These are phyloP conservation scores for Cotesia congregata DNA, from an alignment of 2,888 invertebrate species.

Conservation along the genomic window DNA sequence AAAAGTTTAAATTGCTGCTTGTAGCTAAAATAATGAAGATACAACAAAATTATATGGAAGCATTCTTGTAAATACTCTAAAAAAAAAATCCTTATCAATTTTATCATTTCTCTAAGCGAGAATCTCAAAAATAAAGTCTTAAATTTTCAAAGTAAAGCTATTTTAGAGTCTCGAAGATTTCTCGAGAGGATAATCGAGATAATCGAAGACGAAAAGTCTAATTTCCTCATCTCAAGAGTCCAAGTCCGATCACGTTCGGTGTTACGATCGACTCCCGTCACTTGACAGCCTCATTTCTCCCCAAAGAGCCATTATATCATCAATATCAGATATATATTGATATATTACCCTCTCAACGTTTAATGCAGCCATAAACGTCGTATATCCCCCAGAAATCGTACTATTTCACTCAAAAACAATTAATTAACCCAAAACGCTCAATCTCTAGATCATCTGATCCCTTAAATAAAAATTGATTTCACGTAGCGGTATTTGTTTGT, in stretches of 20 bases:
- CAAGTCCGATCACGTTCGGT: constrained; percentile 48
- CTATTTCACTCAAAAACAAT: no score
- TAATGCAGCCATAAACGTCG: background rate
- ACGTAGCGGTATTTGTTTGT: background rate
- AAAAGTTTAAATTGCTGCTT: no score
- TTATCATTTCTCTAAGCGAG: no score
- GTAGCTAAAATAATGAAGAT: no score
- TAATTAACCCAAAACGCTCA: no score
- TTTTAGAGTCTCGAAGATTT: constrained; percentile 34
- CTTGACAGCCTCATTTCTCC: constrained; percentile 46
- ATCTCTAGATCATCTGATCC: background rate
- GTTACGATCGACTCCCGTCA: constrained; percentile 42
- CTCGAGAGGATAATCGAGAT: constrained; percentile 41
- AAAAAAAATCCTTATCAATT: no score
- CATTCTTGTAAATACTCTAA: no score
- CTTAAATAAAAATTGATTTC: background rate
- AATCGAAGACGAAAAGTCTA: constrained; percentile 37
- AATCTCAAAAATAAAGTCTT: no score
- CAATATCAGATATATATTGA: background rate
- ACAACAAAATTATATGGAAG: no score
- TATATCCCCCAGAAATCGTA: background rate
- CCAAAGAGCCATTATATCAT: constrained; percentile 41
- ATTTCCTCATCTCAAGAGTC: constrained; percentile 27
- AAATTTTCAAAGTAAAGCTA: constrained; percentile 2
- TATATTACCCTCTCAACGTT: background rate